Base-by-base conservation (phyloP, 1,140 invertebrate genomes). In the Dufourea novaeangliae region DNA sequence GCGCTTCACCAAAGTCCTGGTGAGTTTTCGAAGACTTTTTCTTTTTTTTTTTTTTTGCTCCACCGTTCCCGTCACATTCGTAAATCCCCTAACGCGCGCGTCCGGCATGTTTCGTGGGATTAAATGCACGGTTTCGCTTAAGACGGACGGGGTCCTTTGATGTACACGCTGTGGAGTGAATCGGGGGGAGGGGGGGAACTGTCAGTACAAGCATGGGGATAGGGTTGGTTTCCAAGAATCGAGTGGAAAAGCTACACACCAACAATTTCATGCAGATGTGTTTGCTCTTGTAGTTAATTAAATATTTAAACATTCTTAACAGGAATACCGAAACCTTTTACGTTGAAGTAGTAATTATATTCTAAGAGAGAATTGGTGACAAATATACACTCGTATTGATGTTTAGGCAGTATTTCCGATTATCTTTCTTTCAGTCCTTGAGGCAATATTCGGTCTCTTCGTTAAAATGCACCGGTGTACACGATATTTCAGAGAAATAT, bases 1-100 rank as follows among this genome's bases (percentile, higher is more conserved):
- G 86, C 94, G 97, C 83, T 98, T 98, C 92, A 97, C 97, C 80
- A 98, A 98, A 97, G 97, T 98, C 88, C 93, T 98, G 95, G 98
- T 98, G 92, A 96, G 97, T 94, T 20, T 29, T 39, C 50, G 0
- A 29, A 1, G 17, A 10, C 25, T 59, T 37, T 14, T 32, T n/a
- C n/a, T n/a, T n/a, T n/a, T n/a, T n/a, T n/a, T n/a, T n/a, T n/a
- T n/a, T 17, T 29, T 20, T 32, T 63, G 4, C 41, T 41, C 14
- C 32, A 63, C 4, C 14, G 1, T 8, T 32, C 12, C 27, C 22
- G 17, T 66, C 22, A 8, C 32, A 70, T 66, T 32, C 34, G 0
- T 20, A 5, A 34, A 14, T 14, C 17, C 7, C 29, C 14, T 62
- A 68, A 56, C 25, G 27, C 57, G 29, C n/a, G 11, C 37, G 62